Evolutionary conservation across 2,888 invertebrate genomes (phyloP).

Genomic region (Calliopum simillimum): DNA sequence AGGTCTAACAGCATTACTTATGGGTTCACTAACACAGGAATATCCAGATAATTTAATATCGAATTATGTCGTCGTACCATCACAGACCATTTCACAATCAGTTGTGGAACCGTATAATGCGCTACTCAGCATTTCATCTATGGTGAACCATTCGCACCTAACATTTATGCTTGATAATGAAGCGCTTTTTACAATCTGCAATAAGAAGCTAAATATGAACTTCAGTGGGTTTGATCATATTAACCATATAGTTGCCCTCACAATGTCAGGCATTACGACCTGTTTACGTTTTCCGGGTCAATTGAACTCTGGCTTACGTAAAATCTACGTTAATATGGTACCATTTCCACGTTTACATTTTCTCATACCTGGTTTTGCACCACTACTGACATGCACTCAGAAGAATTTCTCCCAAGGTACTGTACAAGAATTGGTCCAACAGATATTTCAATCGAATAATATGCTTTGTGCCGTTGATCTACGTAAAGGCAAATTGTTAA

Average conservation of each 20-base stretch:
- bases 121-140: slow-evolving; percentile 55
- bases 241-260: slow-evolving; percentile 61
- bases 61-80: slow-evolving; percentile 74
- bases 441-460: slow-evolving; percentile 83
- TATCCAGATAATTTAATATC: slow-evolving; percentile 80
- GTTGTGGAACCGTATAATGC: slow-evolving; percentile 64
- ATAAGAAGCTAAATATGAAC: slow-evolving; percentile 54
- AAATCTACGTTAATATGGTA: slow-evolving; percentile 92
- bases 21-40: slow-evolving; percentile 78
- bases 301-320: slow-evolving; percentile 85
- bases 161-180: slow-evolving; percentile 63
- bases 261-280: slow-evolving; percentile 77
- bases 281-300: slow-evolving; percentile 91
- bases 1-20: slow-evolving; percentile 79
- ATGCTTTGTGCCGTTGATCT: slow-evolving; percentile 86
- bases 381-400: slow-evolving; percentile 67
- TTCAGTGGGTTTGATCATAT: slow-evolving; percentile 57
- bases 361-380: slow-evolving; percentile 85
- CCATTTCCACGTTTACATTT: slow-evolving; percentile 90
- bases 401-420: slow-evolving; percentile 57
- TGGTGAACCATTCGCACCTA: slow-evolving; percentile 57
- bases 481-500: slow-evolving; percentile 80
- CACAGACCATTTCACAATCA: slow-evolving; percentile 58
- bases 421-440: slow-evolving; percentile 76
- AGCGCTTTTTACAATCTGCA: slow-evolving; percentile 61